Evolutionary conservation across 2,888 invertebrate genomes (phyloP).

Genomic region (Lasioglossum oenotherae): DNA sequence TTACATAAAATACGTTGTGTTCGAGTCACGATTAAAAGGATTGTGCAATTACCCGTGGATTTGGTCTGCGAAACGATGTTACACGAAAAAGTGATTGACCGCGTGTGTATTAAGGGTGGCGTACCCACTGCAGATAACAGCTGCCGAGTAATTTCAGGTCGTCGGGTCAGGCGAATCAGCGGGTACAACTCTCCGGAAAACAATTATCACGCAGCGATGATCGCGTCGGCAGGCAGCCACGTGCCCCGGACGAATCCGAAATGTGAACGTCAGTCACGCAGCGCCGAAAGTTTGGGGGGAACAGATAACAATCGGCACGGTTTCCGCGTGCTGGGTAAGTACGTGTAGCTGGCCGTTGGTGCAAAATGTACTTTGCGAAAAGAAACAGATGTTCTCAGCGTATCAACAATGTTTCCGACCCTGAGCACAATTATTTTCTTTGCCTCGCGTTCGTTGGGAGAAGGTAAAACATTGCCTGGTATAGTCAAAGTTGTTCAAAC

Average conservation of each 20-base stretch:
- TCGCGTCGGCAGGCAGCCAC: neutral
- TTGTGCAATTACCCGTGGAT: neutral
- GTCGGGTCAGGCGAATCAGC: neutral
- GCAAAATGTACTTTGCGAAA: neutral
- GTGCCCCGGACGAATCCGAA: neutral
- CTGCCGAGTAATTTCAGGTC: neutral
- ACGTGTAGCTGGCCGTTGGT: neutral
- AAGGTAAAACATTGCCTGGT: neutral
- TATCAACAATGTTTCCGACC: neutral
- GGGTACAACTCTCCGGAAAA: neutral
- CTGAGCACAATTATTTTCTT: neutral
- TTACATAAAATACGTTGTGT: neutral
- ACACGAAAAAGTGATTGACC: neutral
- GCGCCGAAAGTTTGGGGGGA: neutral
- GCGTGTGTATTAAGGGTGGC: neutral
- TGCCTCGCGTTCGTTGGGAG: neutral
- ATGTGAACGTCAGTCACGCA: neutral
- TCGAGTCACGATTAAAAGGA: neutral
- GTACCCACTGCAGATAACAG: neutral
- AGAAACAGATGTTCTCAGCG: neutral
- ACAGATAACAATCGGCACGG: neutral
- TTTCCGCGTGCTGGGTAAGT: neutral
- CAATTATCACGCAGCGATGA: conserved; percentile 1
- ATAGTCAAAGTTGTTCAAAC: neutral
- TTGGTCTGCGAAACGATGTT: neutral